Conservation (phyloP, 1,140 invertebrate species). For the Caenorhabditis briggsae region DNA sequence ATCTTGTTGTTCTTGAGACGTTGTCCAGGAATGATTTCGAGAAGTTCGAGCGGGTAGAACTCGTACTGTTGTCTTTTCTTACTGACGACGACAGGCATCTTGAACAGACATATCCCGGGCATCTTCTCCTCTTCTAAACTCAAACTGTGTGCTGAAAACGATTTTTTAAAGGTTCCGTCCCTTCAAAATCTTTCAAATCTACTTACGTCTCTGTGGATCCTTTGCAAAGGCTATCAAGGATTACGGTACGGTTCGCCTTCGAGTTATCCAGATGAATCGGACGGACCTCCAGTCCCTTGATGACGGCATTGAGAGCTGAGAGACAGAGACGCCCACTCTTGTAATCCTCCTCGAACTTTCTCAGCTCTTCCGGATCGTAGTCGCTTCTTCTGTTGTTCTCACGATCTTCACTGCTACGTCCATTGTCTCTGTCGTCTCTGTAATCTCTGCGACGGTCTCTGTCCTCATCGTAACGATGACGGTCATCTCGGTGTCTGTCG, state of each 20-base stretch:
- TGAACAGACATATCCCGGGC: too few species aligned
- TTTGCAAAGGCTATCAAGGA: background rate
- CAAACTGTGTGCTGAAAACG: too few species aligned
- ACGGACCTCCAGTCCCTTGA: background rate
- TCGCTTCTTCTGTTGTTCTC: background rate
- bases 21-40: background rate
- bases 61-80: background rate
- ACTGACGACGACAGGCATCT: background rate
- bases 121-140: too few species aligned
- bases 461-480: background rate
- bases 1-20: background rate
- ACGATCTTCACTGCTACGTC: background rate
- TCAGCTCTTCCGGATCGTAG: background rate
- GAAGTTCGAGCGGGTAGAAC: background rate
- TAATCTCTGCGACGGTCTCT: too few species aligned
- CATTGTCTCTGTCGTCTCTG: background rate
- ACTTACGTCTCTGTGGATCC: background rate
- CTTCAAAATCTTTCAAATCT: too few species aligned
- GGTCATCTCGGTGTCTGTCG: background rate
- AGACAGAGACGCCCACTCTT: background rate
- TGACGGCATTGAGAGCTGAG: background rate
- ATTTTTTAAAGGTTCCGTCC: too few species aligned
- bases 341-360: background rate
- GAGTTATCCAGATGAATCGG: background rate
- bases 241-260: background rate